Conservation (phyloP, 53 echinoderm and acorn worm species). For the Holothuria scabra region DNA sequence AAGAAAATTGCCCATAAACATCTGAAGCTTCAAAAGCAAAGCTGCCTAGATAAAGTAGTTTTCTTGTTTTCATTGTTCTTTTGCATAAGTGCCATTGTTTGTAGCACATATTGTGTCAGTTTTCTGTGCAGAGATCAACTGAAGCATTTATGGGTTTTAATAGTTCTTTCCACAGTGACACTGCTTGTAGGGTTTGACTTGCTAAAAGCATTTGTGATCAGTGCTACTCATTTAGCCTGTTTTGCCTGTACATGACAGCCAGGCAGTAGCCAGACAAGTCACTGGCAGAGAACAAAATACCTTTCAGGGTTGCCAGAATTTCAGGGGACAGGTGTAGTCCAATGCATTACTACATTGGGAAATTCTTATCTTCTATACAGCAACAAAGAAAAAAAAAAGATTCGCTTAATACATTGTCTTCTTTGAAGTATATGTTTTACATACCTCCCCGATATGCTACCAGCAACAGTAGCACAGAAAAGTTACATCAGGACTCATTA, state of each 20-base stretch:
- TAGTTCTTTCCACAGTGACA: neutral
- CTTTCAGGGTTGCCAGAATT: no score
- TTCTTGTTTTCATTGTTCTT: neutral
- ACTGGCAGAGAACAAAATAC: no score
- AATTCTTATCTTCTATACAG: no score
- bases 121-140: neutral
- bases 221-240: neutral
- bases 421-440: no score
- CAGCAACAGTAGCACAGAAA: no score
- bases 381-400: no score
- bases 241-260: neutral
- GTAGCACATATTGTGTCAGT: constrained; percentile 3
- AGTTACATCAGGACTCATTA: no score
- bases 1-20: no score
- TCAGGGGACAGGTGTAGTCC: no score
- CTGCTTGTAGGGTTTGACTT: constrained; percentile 9
- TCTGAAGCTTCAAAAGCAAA: neutral
- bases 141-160: neutral
- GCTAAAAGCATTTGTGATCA: constrained; percentile 12
- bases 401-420: neutral
- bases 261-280: no score
- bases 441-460: no score
- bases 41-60: neutral
- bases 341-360: no score
- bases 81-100: neutral